These are phyloP conservation scores for Lethocerus indicus DNA, from an alignment of 1,140 invertebrate genomes.

Conservation along the genomic window DNA sequence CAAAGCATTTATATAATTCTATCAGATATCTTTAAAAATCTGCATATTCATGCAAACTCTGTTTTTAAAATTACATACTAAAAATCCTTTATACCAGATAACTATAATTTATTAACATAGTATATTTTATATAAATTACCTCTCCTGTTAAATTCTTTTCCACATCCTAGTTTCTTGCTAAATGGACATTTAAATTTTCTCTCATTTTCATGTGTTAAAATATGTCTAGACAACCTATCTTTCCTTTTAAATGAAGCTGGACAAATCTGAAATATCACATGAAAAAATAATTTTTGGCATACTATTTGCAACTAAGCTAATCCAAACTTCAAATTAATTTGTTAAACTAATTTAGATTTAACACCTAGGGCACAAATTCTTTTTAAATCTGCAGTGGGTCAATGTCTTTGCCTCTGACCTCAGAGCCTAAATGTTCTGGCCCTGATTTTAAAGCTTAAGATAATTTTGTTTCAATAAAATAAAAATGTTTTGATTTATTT, in stretches of 20 bases:
- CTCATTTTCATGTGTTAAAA: slow-evolving; percentile 43
- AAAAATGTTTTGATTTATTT: not conserved
- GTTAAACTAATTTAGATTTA: not conserved
- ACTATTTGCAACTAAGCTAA: not conserved
- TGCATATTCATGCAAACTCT: too few species aligned
- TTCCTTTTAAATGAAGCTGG: slow-evolving; percentile 43
- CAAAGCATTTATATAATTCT: too few species aligned
- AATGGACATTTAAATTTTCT: slow-evolving; percentile 53
- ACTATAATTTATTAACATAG: too few species aligned
- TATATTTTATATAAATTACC: too few species aligned
- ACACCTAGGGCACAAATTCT: not conserved
- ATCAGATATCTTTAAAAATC: too few species aligned
- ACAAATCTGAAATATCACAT: slow-evolving; percentile 28
- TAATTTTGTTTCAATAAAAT: not conserved
- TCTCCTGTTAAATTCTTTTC: slow-evolving; percentile 35
- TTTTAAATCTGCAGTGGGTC: not conserved
- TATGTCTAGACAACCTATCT: slow-evolving; percentile 50
- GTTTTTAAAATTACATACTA: too few species aligned
- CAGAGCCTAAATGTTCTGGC: not conserved
- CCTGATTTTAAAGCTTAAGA: not conserved
- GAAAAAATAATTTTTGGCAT: slow-evolving; percentile 16
- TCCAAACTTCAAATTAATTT: slow-evolving; percentile 14
- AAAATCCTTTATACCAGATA: too few species aligned
- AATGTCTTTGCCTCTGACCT: not conserved
- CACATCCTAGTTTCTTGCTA: slow-evolving; percentile 38